A percentile compares a stretch with the other conserved stretches of the same genome.
Evolutionary conservation across 53 echinoderm and acorn worm genomes (phyloP).

Genomic region (Astropecten irregularis): DNA sequence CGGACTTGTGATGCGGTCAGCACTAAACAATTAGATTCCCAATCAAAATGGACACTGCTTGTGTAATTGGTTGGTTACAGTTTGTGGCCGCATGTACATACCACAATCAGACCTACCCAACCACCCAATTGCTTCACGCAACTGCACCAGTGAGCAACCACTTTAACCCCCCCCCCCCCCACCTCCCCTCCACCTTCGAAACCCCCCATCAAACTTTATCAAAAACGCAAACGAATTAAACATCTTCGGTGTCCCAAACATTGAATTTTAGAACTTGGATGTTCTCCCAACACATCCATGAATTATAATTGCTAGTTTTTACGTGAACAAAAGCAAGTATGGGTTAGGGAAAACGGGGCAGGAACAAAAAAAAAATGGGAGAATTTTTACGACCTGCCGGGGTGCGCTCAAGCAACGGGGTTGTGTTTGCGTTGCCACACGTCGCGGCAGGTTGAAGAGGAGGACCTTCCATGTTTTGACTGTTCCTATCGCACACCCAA

Average conservation of each 20-base stretch:
- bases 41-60: background rate
- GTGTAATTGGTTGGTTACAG: conserved; percentile 19
- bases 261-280: background rate
- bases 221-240: conserved; percentile 35
- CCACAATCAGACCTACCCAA: background rate
- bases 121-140: background rate
- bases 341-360: background rate
- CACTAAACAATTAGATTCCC: conserved; percentile 39
- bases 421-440: conserved; percentile 55
- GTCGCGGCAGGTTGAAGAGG: background rate
- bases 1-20: conserved; percentile 40
- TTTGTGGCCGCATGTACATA: background rate
- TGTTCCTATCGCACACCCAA: background rate
- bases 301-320: background rate
- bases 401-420: conserved; percentile 23
- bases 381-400: conserved; percentile 38
- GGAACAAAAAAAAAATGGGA: background rate
- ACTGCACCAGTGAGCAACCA: background rate
- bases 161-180: background rate
- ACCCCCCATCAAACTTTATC: background rate
- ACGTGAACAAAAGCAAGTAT: too few species aligned
- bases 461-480: conserved; percentile 6
- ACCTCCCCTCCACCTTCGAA: background rate
- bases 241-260: background rate
- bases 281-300: background rate